Evolutionary conservation across 2,113 vertebrate species (phyloP), one percentile per base, ranked within the genome.

Genomic region (Tauraco erythrolophus): DNA sequence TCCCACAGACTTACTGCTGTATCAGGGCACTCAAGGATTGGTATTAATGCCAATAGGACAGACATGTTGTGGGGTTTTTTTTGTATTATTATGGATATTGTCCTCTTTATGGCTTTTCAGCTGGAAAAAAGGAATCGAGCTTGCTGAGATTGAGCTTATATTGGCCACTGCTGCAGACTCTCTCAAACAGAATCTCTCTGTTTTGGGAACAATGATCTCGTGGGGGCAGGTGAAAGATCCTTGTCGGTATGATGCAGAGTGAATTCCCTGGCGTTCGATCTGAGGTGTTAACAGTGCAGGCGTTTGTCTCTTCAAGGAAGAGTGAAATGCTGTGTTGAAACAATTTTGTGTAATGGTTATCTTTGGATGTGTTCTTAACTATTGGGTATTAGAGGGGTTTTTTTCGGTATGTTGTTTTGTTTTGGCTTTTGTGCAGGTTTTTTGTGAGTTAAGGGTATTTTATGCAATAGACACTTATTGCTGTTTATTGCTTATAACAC

Each of bases 31-130:
- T 27, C 12, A 33, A 21, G n/a, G 46, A 14, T 43, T 56, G 15
- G 30, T 53, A 23, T 6, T 30, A 39, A 41, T 61, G 10, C 16
- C 39, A 35, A 9, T 3, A 21, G 27, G 15, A 65, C 13, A 5
- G 9, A 30, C 6, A 35, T 9, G 1, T 61, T 41, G 3, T 8
- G n/a, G n/a, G n/a, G 6, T 60, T 78, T 0, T 37, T 66, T 39
- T 33, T 39, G 7, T 27, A 12, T 70, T 57, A 25, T 56, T 62
- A 14, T 23, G 8, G 23, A 6, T 51, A 7, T 46, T 84, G 76
- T 80, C 6, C 22, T 66, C 21, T 75, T 24, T 22, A 0, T 58
- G 19, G n/a, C 43, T 92, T 90, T 88, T 81, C 25, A 56, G 25
- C 54, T 9, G 39, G 19, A 30, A 22, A 74, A 53, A 61, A 43